Evolutionary conservation across 1,140 invertebrate genomes (phyloP), one percentile per base, ranked within the genome.

Genomic region (Drosophila quadrilineata): DNA sequence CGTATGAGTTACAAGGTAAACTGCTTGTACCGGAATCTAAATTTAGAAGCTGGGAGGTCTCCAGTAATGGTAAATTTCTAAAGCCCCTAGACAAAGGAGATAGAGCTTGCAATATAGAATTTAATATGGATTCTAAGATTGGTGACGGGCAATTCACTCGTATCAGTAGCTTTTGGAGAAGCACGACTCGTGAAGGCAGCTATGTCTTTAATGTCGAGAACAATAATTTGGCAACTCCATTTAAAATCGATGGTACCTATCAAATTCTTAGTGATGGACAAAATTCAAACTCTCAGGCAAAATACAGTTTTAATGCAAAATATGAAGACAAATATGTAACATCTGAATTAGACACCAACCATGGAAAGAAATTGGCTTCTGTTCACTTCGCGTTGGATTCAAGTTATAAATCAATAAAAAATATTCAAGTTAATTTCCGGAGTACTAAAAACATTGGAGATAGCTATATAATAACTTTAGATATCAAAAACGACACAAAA

Each of bases 351-450:
- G n/a, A n/a, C n/a, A n/a, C n/a, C n/a, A n/a, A n/a, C n/a, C n/a
- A 63, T 9, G 50, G 6, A 1, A 45, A 38, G 5, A 29, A 72
- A 3, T 38, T 46, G 19, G 36, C 64, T 5, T 35, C 43, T 0
- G 4, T 86, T 6, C 52, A 36, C 17, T 79, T 62, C 12, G 65
- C 49, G 14, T 10, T 89, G 2, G 88, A 91, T 6, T 91, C 92
- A 0, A 92, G 92, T 0, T 71, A 89, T 19, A 92, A 93, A 29
- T 91, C 92, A 21, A 69, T 92, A 2, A 93, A 92, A 66, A 90
- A 91, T 16, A 80, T 93, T 5, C 91, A 93, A 5, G 6, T 94
- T 2, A 79, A 87, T 1, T 71, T 94, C 1, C 88, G 90, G 3
- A 90, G 91, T 14, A 92, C 93, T 90, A 91, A 88, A 24, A 85